These are phyloP conservation scores for Orthonyx spaldingii DNA, from an alignment of 2,113 vertebrate species.

Conservation along the genomic window DNA sequence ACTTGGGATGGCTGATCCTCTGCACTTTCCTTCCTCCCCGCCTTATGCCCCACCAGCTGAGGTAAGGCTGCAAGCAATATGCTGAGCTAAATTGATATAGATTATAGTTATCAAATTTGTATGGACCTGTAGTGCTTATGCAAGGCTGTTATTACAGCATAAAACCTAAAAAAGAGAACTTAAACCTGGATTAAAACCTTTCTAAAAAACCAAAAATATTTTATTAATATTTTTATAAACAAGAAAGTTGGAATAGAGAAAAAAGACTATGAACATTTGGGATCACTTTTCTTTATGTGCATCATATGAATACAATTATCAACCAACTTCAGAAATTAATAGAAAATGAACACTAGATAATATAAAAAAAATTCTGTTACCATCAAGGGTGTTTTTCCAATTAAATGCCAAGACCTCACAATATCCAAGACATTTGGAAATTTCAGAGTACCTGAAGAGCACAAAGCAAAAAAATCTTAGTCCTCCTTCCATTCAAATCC, in stretches of 20 bases:
- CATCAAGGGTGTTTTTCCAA: neutral
- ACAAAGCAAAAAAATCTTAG: neutral
- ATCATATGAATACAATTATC: neutral
- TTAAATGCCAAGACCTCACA: neutral
- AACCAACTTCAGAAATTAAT: neutral
- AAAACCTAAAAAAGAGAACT: neutral
- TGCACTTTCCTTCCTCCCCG: neutral
- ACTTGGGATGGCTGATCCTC: neutral
- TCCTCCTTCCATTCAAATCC: neutral
- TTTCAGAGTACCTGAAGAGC: neutral
- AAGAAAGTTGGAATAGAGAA: neutral
- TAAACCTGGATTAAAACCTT: neutral
- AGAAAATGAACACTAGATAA: neutral
- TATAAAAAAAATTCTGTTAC: neutral
- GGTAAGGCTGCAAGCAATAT: neutral
- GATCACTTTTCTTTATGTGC: neutral
- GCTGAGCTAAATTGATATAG: neutral
- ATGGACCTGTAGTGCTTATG: neutral
- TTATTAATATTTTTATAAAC: neutral
- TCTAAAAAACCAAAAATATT: neutral
- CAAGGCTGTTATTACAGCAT: neutral
- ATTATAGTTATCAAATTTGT: slow-evolving; percentile 14
- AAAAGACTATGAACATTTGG: neutral
- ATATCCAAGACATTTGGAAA: neutral
- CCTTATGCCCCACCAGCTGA: neutral